Base-by-base conservation (phyloP, 2,113 vertebrate species). In the Entomyzon cyanotis region DNA sequence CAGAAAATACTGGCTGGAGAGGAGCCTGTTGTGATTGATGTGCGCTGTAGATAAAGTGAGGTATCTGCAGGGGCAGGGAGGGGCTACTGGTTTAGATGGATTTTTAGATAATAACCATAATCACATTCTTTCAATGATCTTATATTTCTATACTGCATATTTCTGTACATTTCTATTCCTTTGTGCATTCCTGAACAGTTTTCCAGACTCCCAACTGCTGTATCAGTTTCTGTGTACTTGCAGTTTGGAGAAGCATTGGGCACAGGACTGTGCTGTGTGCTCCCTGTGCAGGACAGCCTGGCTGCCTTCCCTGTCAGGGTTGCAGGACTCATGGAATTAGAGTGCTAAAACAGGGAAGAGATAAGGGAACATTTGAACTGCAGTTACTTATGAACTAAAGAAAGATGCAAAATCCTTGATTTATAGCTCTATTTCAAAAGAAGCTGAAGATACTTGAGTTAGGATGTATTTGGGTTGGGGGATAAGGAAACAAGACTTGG, bases 21-120 rank as follows among this genome's bases (percentile, higher is more conserved):
- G 7, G n/a, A 74, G 64, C 58, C 56, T 65, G 47, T 12, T 84
- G 76, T 71, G 87, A 53, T 77, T 11, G 37, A 70, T 60, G 49
- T 49, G 19, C 56, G 13, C 93, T 71, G 35, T n/a, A 63, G 76
- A 62, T 68, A 88, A 49, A 91, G 64, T 0, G 9, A 30, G 59
- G 35, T 90, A 60, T 64, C 92, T 94, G 59, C 46, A 52, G 73
- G 53, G 37, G 14, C 53, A 64, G 80, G 37, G 78, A 85, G 62
- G 60, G 77, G 56, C 77, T 64, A 5, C 47, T 42, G 47, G 25
- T 33, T 52, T 58, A 22, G 58, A 12, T 35, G 41, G 39, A 25
- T 60, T 86, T 94, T 62, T 46, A 49, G 82, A 25, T 55, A 75
- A 84, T 60, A 89, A 80, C 47, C 71, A 70, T 81, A 23, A 78